A percentile compares a stretch with the other conserved stretches of the same genome.
Conservation (phyloP, 2,797 vertebrate genomes). For the Rhadinocentrus ornatus region DNA sequence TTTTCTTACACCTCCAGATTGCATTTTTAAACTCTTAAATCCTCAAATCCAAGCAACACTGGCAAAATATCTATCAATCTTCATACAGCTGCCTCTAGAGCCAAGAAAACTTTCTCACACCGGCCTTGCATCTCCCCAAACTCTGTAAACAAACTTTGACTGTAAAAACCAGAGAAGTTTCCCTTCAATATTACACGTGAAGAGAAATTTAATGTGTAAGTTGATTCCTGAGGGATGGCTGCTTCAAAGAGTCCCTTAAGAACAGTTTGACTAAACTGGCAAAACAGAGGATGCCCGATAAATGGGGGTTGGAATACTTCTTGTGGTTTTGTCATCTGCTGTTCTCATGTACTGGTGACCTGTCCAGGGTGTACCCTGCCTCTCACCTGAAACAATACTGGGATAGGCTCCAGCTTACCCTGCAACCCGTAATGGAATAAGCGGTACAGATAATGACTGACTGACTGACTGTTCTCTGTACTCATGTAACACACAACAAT, state of each 20-base stretch:
- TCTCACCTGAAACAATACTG: too few relatives aligned
- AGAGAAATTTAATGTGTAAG: not conserved
- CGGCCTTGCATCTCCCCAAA: not conserved
- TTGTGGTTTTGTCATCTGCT: constrained; percentile 40
- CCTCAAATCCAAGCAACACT: not conserved
- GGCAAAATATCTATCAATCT: not conserved
- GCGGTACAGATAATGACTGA: too few relatives aligned
- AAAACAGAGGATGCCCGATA: constrained; percentile 1
- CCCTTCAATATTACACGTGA: not conserved
- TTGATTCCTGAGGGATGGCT: constrained; percentile 9
- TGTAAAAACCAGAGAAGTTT: constrained; percentile 1
- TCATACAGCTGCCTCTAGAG: constrained; percentile 1
- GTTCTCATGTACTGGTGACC: too few relatives aligned
- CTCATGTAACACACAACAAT: constrained; percentile 38
- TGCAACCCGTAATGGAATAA: too few relatives aligned
- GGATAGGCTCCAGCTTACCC: too few relatives aligned
- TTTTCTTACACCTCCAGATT: not conserved
- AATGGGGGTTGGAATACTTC: constrained; percentile 11
- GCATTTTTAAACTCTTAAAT: not conserved
- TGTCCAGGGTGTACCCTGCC: too few relatives aligned
- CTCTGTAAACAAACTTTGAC: constrained; percentile 12
- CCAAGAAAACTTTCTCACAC: not conserved
- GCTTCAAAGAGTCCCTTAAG: not conserved
- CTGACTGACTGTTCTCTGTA: too few relatives aligned
- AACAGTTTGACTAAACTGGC: constrained; percentile 14